Evolutionary conservation across 2,888 invertebrate genomes (phyloP), one percentile per base, ranked within the genome.

Genomic region (Orthosia cruda): DNA sequence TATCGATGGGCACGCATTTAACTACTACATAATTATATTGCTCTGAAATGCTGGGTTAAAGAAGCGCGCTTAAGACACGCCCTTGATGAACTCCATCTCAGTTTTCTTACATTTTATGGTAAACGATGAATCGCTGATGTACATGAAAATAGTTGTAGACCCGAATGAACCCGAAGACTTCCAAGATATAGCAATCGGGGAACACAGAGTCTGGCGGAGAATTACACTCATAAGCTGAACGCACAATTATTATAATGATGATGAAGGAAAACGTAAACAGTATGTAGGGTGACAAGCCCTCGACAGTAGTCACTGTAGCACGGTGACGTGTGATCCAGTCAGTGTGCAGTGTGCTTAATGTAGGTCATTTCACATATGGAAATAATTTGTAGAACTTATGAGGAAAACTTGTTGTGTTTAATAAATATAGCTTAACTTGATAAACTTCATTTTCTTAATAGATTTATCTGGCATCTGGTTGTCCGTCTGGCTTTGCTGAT

Each of bases 291-390:
- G 49, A 49, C 49, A 84, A 66, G 45, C 52, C 23, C 32, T 66
- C 62, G 2, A 16, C 40, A 49, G n/a, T 58, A 64, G 47, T 32
- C 47, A 74, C 68, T 58, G 67, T 58, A 12, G 61, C 20, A 50
- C 49, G 45, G 23, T 66, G 69, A 74, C 52, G 74, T 77, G 16
- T 52, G 18, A 40, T 49, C 65, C 73, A 69, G 65, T 57, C 63
- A 69, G 64, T 81, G 86, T 81, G 76, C 63, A 69, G 59, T 81
- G 86, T 81, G 76, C 83, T 87, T 86, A 77, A 61, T 71, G 67
- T 79, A 86, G 88, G 88, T 77, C 86, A 59, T 71, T 70, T 73
- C 72, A 65, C 74, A 74, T 76, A 83, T 85, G 71, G 83, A 69
- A 83, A 77, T 80, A 71, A 71, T 78, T 67, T 80, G 69, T 64